These are phyloP conservation scores for Deilephila elpenor DNA, from an alignment of 2,888 invertebrate genomes.

Conservation along the genomic window DNA sequence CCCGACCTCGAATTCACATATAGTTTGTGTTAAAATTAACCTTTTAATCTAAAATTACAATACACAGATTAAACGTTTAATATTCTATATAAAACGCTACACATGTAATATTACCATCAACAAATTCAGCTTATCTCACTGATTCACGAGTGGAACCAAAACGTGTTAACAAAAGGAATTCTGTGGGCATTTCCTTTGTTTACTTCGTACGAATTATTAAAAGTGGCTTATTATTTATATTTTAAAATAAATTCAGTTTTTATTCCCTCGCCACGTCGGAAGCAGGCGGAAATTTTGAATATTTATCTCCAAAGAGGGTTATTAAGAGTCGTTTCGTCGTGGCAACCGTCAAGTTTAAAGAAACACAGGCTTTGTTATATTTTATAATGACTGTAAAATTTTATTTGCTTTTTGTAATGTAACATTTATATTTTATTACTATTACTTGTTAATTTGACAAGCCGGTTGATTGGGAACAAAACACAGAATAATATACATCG, in stretches of 20 bases:
- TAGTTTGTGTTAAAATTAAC: no score
- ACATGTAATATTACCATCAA: neutral
- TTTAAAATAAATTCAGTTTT: constrained; percentile 31
- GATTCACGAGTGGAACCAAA: neutral
- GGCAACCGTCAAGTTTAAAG: constrained; percentile 39
- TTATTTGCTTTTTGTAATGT: no score
- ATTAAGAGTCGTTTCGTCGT: constrained; percentile 51
- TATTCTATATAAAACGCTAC: neutral
- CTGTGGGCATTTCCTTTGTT: constrained; percentile 1
- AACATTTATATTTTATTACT: no score
- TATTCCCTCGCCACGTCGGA: constrained; percentile 50
- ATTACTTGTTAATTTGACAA: neutral
- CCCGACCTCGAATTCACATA: no score
- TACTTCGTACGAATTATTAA: constrained; percentile 2
- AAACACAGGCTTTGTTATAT: neutral
- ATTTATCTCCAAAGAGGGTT: constrained; percentile 56
- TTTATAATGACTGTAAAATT: neutral
- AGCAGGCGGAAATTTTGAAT: constrained; percentile 55
- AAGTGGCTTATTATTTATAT: constrained; percentile 13
- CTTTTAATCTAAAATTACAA: neutral
- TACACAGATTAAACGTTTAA: neutral
- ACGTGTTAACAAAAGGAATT: constrained; percentile 2
- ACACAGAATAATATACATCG: no score
- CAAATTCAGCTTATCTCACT: neutral
- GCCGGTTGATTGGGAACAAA: no score